Evolutionary conservation across 2,888 invertebrate genomes (phyloP), one percentile per base, ranked within the genome.

Genomic region (Caenorhabditis japonica): DNA sequence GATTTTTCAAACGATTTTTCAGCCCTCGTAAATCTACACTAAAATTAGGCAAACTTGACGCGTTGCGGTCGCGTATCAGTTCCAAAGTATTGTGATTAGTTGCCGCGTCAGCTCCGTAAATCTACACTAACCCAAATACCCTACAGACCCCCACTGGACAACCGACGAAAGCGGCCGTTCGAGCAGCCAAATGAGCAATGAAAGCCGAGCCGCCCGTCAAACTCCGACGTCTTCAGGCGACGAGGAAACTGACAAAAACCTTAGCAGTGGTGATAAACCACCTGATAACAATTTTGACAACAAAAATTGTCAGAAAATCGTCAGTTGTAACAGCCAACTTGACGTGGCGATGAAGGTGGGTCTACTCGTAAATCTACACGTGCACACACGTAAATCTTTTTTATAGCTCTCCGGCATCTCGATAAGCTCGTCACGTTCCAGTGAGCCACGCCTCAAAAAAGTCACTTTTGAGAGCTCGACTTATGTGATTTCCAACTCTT

Each of bases 401-500:
- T 38, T 60, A 17, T 38, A 64, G 66, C 56, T 66, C 15, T 68
- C 68, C 21, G 60, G 21, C 2, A 30, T 70, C 0, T 60, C 69
- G 8, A 61, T 73, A n/a, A n/a, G n/a, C 61, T 60, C 56, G 0
- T 66, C 66, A 3, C 38, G 66, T 15, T 38, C 51, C 8, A 73
- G 66, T 41, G 73, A 73, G 25, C 73, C 73, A 1, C 34, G 64
- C 2, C 38, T 75, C 21, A 75, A 75, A 21, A 75, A 75, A 30
- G 75, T 75, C 17, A 75, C 75, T 0, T 75, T 75, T 17, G 69
- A 70, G 17, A 69, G 55, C 25, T 69, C 75, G 12, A 69, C 75
- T 1, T 75, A 75, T 21, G 69, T 75, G 13, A 75, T 75, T 27
- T 62, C 69, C 30, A 69, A 75, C 41, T 69, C 69, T 75, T 75